Conservation (phyloP, 2,797 vertebrate genomes). For the Sebastolobus altivelis region DNA sequence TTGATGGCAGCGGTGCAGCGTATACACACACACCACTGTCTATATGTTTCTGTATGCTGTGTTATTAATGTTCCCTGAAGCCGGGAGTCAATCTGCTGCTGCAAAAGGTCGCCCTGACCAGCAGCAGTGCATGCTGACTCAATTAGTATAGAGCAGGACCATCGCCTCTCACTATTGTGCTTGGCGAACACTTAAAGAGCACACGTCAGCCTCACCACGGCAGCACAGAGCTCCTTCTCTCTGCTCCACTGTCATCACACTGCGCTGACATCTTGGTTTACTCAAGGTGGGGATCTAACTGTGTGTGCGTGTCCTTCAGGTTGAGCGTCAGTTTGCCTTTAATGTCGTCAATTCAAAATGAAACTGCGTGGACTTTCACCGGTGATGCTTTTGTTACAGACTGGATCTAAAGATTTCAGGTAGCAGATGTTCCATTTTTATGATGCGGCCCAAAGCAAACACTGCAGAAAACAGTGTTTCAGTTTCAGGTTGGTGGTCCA, state of each 20-base stretch:
- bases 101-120: slow-evolving; percentile 68
- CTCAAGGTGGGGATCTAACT: slow-evolving; percentile 71
- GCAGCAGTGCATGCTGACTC: slow-evolving; percentile 80
- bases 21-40: slow-evolving; percentile 6
- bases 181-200: slow-evolving; percentile 77
- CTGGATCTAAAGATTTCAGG: neutral
- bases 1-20: slow-evolving; percentile 10
- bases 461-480: slow-evolving; percentile 9
- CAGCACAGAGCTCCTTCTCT: slow-evolving; percentile 78
- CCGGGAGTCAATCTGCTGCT: slow-evolving; percentile 72
- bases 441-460: slow-evolving; percentile 13
- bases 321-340: slow-evolving; percentile 21
- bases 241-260: slow-evolving; percentile 67
- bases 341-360: slow-evolving; percentile 20
- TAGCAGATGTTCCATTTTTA: neutral
- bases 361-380: neutral
- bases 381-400: neutral
- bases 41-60: slow-evolving; percentile 46
- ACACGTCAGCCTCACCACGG: slow-evolving; percentile 77
- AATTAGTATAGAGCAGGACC: slow-evolving; percentile 78
- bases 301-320: slow-evolving; percentile 33
- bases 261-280: slow-evolving; percentile 76
- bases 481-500: slow-evolving; percentile 48
- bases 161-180: slow-evolving; percentile 78
- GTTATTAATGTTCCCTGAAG: slow-evolving; percentile 76